Percentiles rank a stretch among this genome's conserved stretches.
Conservation (phyloP, 2,888 invertebrate species). For the Schizotus pectinicornis region DNA sequence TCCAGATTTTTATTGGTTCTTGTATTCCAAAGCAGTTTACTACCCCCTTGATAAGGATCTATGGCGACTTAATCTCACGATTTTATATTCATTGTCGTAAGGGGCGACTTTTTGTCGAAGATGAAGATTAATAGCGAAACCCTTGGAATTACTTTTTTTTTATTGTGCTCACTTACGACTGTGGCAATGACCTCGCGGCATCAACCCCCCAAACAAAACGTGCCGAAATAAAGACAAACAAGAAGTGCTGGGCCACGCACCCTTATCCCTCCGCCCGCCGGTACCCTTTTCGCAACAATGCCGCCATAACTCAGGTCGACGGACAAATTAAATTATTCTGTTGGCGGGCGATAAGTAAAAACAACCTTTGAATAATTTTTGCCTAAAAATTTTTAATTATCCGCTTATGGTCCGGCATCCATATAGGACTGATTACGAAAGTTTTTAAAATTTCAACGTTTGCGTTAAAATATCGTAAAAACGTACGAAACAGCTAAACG, state of each 20-base stretch:
- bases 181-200: no score
- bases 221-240: constrained; percentile 13
- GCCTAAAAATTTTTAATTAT: no score
- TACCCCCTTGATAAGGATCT: constrained; percentile 23
- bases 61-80: constrained; percentile 23
- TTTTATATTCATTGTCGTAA: constrained; percentile 23
- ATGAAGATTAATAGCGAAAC: constrained; percentile 22
- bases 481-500: no score
- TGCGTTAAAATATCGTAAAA: no score
- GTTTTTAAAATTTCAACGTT: no score
- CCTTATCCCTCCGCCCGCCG: constrained; percentile 5
- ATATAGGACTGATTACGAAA: no score
- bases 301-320: no score
- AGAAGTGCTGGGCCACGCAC: constrained; percentile 4
- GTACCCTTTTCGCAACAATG: no score
- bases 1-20: constrained; percentile 27
- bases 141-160: constrained; percentile 21
- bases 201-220: background rate
- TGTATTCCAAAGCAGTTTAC: constrained; percentile 22
- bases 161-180: background rate
- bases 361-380: no score
- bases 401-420: no score
- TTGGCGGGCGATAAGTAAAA: no score
- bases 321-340: no score
- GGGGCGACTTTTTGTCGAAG: constrained; percentile 9